Evolutionary conservation across 2,797 vertebrate genomes (phyloP).

Genomic region (Furcifer pardalis): DNA sequence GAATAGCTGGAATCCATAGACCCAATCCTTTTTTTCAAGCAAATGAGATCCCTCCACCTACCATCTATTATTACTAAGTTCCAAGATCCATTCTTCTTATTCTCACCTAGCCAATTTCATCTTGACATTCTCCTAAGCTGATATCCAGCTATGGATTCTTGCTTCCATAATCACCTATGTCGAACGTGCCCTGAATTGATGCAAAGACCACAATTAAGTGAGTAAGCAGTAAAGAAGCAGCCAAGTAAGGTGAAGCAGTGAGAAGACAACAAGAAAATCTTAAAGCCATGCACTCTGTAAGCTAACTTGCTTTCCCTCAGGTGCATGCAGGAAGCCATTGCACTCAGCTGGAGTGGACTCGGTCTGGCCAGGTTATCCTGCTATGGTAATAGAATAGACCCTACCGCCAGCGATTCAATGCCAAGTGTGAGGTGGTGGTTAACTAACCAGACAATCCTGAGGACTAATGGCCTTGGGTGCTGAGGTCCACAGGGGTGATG

Average conservation of each 20-base stretch:
- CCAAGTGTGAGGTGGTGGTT: too few species aligned
- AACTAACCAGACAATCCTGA: too few species aligned
- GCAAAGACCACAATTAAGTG: background rate
- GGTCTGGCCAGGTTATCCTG: too few species aligned
- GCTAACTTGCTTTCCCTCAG: too few species aligned
- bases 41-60: background rate
- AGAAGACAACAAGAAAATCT: too few species aligned
- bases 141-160: background rate
- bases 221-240: background rate
- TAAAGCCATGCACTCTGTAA: background rate
- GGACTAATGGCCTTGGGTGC: too few species aligned
- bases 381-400: too few species aligned
- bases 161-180: background rate
- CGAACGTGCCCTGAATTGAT: background rate
- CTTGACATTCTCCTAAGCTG: background rate
- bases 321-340: too few species aligned
- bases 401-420: too few species aligned
- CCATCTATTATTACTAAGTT: background rate
- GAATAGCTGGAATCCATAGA: background rate
- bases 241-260: background rate
- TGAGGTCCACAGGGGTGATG: too few species aligned
- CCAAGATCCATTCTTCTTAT: background rate
- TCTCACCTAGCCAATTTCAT: background rate
- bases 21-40: background rate
- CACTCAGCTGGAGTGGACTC: too few species aligned